Conservation (phyloP, 2,113 vertebrate genomes). For the Pelecanus crispus region DNA sequence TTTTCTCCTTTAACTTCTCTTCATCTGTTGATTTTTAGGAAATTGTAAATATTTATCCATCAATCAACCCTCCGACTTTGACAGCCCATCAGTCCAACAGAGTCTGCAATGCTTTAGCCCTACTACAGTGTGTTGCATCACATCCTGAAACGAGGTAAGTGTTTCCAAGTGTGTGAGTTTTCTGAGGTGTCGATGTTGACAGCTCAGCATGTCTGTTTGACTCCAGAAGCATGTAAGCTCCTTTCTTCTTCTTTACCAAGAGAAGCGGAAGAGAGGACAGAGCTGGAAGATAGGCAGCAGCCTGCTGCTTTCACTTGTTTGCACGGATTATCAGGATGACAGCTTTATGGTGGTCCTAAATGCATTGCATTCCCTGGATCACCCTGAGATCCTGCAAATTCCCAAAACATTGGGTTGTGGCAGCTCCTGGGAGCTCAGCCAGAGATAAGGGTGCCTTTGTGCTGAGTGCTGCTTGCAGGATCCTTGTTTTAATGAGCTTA, state of each 20-base stretch:
- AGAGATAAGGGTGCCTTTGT: background rate
- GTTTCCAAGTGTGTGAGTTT: background rate
- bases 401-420: background rate
- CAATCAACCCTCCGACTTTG: slow-evolving; percentile 96
- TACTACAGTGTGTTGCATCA: slow-evolving; percentile 95
- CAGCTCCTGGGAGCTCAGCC: background rate
- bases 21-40: slow-evolving; percentile 73
- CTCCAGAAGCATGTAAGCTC: background rate
- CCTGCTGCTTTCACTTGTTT: background rate
- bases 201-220: background rate
- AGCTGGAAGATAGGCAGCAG: background rate
- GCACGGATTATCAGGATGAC: background rate
- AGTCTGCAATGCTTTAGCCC: slow-evolving; percentile 95
- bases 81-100: slow-evolving; percentile 97
- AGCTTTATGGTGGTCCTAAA: background rate
- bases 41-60: slow-evolving; percentile 99
- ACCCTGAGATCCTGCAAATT: background rate
- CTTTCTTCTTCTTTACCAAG: background rate
- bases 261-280: background rate
- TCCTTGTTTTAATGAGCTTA: background rate
- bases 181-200: background rate
- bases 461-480: background rate
- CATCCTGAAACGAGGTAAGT: slow-evolving; percentile 94
- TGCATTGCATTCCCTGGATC: background rate
- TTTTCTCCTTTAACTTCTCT: background rate